Evolutionary conservation across 2,113 vertebrate genomes (phyloP).

Genomic region (Uropsilus gracilis): DNA sequence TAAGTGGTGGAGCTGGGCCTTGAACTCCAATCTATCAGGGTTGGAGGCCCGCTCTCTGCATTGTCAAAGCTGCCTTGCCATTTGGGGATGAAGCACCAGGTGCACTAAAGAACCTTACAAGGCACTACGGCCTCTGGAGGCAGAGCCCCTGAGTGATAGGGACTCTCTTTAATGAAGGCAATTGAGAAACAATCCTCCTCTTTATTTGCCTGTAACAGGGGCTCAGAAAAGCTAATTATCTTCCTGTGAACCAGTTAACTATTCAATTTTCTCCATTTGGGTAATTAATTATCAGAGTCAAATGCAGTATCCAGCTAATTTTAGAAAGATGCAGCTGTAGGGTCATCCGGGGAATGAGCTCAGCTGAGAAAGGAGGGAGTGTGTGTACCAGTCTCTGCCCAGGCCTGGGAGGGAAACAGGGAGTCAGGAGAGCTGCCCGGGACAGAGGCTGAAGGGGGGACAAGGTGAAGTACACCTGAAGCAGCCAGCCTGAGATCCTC

Average conservation of each 20-base stretch:
- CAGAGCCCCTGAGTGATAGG: conserved; percentile 43
- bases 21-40: neutral
- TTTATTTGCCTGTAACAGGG: conserved; percentile 78
- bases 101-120: conserved; percentile 1
- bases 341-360: conserved; percentile 71
- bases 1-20: neutral
- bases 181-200: conserved; percentile 80
- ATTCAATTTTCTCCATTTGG: conserved; percentile 81
- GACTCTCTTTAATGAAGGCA: conserved; percentile 79
- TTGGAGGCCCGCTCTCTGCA: neutral
- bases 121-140: neutral
- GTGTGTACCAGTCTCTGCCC: neutral
- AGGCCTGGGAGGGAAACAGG: neutral
- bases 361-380: conserved; percentile 49
- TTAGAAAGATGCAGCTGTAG: conserved; percentile 76
- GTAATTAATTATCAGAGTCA: conserved; percentile 82
- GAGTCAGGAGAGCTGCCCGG: neutral
- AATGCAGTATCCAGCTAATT: conserved; percentile 76
- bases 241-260: conserved; percentile 81
- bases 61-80: conserved; percentile 38
- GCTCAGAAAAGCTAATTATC: conserved; percentile 81
- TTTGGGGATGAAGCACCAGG: neutral
- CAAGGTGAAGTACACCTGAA: neutral
- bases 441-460: neutral
- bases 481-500: neutral